Evolutionary conservation across 2,888 invertebrate genomes (phyloP).

Genomic region (Lasioglossum marginatum): DNA sequence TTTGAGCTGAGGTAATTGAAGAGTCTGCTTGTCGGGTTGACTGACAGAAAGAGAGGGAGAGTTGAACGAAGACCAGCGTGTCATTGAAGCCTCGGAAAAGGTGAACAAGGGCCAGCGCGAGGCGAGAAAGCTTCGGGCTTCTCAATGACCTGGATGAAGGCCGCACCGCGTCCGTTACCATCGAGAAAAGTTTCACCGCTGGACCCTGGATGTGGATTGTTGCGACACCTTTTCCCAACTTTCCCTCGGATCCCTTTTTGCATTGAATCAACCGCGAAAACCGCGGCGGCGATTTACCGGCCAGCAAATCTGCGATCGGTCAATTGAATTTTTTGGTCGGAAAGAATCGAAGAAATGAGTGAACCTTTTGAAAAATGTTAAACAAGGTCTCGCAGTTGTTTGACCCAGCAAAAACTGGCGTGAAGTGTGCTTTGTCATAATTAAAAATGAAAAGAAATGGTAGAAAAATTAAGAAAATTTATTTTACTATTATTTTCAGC

Average conservation of each 20-base stretch:
- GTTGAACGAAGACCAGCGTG: not conserved
- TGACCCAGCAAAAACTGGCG: not conserved
- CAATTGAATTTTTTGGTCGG: conserved; percentile 29
- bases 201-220: conserved; percentile 41
- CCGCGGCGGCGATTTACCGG: not conserved
- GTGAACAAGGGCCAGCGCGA: conserved; percentile 32
- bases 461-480: not conserved
- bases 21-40: not conserved
- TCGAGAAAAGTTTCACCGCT: conserved; percentile 43
- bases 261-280: conserved; percentile 3
- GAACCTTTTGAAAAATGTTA: not conserved
- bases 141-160: conserved; percentile 58
- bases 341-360: not conserved
- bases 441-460: not conserved
- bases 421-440: too few relatives aligned
- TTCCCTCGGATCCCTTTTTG: conserved; percentile 22
- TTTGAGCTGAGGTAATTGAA: conserved; percentile 30
- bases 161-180: conserved; percentile 23
- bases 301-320: conserved; percentile 21
- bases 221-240: conserved; percentile 62
- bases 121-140: conserved; percentile 51
- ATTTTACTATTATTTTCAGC: not conserved
- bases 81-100: conserved; percentile 40
- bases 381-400: not conserved
- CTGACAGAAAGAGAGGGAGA: not conserved